These are phyloP conservation scores for Apodemus sylvaticus DNA, from an alignment of 2,113 vertebrate species.

Conservation along the genomic window DNA sequence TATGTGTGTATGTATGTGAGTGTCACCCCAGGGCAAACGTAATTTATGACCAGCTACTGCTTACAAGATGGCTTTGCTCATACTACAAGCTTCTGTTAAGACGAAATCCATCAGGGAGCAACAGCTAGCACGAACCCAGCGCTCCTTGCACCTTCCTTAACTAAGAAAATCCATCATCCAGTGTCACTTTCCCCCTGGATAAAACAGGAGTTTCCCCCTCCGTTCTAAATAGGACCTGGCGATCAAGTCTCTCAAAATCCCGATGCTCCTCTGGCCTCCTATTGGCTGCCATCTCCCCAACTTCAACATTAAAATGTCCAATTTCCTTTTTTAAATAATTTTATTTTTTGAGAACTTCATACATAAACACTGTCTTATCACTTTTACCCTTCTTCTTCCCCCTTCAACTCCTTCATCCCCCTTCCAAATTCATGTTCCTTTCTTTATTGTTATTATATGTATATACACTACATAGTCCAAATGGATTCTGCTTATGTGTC, in stretches of 20 bases:
- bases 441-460: background rate
- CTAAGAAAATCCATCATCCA: background rate
- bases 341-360: background rate
- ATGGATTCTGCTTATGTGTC: background rate
- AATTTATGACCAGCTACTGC: background rate
- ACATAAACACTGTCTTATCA: background rate
- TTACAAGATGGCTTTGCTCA: background rate
- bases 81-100: background rate
- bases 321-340: background rate
- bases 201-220: conserved; percentile 3
- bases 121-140: background rate
- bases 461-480: background rate
- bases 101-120: background rate
- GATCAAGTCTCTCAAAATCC: background rate
- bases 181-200: background rate
- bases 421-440: background rate
- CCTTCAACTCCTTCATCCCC: too few species aligned
- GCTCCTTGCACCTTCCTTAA: background rate
- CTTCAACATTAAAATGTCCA: conserved; percentile 49
- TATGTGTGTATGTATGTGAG: background rate
- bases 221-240: background rate
- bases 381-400: background rate
- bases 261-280: conserved; percentile 24
- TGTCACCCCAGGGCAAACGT: background rate
- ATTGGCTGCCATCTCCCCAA: conserved; percentile 43